Percentiles rank a stretch among this genome's conserved stretches.
phyloP scores from a whole-genome alignment of 2,797 vertebrate species.

The Eulemur albifrons region DNA sequence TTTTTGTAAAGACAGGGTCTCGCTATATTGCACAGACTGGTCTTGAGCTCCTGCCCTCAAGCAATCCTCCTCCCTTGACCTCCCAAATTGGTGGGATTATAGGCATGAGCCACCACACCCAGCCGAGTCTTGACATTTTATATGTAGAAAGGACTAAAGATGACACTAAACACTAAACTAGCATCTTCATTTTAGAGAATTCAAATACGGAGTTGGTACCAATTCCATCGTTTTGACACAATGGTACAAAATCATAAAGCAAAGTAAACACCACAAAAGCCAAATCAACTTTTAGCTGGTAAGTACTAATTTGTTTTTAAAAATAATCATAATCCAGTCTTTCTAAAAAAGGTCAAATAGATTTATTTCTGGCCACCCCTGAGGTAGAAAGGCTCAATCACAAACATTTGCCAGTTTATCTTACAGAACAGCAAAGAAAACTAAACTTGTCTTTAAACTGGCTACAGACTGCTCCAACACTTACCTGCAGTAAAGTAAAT shows the following conservation, averaged over 20 bases:
- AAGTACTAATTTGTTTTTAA: neutral
- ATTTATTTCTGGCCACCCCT: neutral
- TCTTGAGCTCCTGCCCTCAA: neutral
- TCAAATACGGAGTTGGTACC: neutral
- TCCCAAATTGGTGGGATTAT: neutral
- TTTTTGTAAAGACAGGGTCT: neutral
- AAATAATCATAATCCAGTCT: neutral
- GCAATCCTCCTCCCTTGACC: neutral
- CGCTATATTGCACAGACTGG: neutral
- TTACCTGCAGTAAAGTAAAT: neutral
- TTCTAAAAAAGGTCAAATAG: neutral
- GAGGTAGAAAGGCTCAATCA: neutral
- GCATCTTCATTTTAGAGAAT: constrained; percentile 30
- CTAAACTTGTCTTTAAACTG: constrained; percentile 41
- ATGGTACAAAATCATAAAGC: constrained; percentile 30
- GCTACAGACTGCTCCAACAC: neutral
- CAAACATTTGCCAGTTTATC: neutral
- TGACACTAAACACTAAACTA: neutral
- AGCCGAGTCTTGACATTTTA: neutral
- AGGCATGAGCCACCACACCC: neutral
- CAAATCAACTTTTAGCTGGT: neutral
- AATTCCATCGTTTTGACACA: neutral
- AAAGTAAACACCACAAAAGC: constrained; percentile 20
- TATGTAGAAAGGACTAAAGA: neutral
- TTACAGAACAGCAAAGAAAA: constrained; percentile 36